Evolutionary conservation across 2,113 vertebrate genomes (phyloP), one percentile per base, ranked within the genome.

Genomic region (Austrofundulus limnaeus): DNA sequence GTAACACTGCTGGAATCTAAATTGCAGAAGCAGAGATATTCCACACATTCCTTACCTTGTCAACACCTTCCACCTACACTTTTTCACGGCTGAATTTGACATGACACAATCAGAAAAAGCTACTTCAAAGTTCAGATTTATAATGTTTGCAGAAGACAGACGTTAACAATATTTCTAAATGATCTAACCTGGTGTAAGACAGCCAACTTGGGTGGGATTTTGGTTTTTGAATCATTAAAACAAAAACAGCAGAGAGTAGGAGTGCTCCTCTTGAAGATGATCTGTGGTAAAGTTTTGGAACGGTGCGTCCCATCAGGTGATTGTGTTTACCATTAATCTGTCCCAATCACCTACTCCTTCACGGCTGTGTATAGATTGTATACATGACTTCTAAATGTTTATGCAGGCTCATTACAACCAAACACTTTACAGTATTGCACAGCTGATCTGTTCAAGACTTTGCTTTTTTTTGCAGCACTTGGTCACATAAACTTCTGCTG

Each of bases 21-120:
- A 20, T 48, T 59, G 56, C 54, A 60, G 63, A 52, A 38, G 13
- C 49, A 53, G 17, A 28, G 25, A 64, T 39, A 57, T 72, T 52
- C 28, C 55, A 43, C 23, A 38, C 39, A 58, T 64, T 71, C 53
- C 41, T 72, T 54, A 46, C 21, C 61, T 64, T 72, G 61, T 64
- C 69, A 66, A 41, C 34, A 60, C 43, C 46, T 58, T 49, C 13
- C 55, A 51, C 48, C 21, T 53, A 25, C 20, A 41, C 46, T 25
- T 47, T 51, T n/a, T 49, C 17, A 43, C 47, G 28, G 34, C 6
- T 17, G 48, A 57, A 57, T 64, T 38, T 50, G 52, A 39, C 53
- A 37, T 20, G 16, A 13, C 42, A 62, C 13, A 41, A 23, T 34
- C n/a, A 38, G n/a, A n/a, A n/a, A n/a, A n/a, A n/a, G n/a, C n/a